Conservation (phyloP, 2,797 vertebrate species). For the Enteromius argenteus region DNA sequence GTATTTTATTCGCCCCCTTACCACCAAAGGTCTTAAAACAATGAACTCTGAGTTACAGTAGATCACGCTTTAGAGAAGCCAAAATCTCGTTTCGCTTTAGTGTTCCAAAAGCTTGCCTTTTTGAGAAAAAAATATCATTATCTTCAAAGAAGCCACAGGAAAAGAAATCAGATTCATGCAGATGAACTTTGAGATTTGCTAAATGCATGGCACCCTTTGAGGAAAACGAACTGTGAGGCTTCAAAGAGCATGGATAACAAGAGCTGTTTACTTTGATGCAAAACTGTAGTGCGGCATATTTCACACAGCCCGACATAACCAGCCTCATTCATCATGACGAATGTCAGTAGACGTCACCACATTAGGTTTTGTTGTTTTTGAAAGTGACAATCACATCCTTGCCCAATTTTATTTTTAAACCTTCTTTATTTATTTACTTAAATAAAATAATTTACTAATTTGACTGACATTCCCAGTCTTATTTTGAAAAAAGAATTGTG, state of each 20-base stretch:
- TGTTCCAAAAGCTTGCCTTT: neutral
- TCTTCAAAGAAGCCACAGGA: conserved; percentile 64
- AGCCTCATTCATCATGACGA: conserved; percentile 61
- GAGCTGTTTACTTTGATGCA: conserved; percentile 64
- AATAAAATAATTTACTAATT: no score
- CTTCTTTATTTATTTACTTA: neutral
- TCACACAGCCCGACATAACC: conserved; percentile 62
- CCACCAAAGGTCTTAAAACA: neutral
- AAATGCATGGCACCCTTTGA: conserved; percentile 38
- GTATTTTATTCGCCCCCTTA: neutral
- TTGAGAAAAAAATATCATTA: conserved; percentile 35
- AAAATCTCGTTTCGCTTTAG: neutral
- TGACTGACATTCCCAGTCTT: neutral
- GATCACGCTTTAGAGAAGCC: neutral
- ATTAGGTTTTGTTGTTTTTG: conserved; percentile 61
- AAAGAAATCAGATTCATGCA: conserved; percentile 49
- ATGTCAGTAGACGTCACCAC: conserved; percentile 68
- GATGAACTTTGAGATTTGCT: conserved; percentile 44
- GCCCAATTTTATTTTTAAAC: neutral
- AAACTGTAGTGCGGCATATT: conserved; percentile 60
- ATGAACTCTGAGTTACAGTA: neutral
- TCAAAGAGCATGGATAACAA: conserved; percentile 62
- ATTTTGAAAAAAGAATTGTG: neutral
- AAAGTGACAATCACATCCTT: conserved; percentile 38
- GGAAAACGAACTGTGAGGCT: conserved; percentile 58